Evolutionary conservation across 2,113 vertebrate genomes (phyloP).

Genomic region (Todiramphus chloris): DNA sequence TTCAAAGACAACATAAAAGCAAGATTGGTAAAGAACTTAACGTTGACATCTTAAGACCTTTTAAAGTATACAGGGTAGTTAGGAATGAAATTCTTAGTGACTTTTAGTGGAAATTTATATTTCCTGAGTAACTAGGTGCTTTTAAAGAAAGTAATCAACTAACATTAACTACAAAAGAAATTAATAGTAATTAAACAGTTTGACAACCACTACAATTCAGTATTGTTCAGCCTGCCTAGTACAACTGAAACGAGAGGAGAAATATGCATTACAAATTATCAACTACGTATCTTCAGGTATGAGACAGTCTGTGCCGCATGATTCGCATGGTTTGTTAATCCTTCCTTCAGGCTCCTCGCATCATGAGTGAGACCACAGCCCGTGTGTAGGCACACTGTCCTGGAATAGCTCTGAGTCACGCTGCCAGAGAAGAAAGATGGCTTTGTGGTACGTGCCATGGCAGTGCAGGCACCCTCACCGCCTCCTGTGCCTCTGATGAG

Average conservation of each 20-base stretch:
- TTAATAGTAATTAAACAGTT: background rate
- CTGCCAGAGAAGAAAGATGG: conserved; percentile 10
- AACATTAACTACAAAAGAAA: background rate
- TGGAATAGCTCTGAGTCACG: conserved; percentile 65
- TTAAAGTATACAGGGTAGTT: background rate
- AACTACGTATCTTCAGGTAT: background rate
- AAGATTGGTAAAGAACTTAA: background rate
- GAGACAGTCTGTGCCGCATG: background rate
- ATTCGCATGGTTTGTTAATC: background rate
- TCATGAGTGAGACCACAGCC: background rate
- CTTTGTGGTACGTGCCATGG: background rate
- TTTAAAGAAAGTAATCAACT: background rate
- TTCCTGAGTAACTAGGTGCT: background rate
- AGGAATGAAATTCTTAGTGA: background rate
- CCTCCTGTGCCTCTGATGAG: background rate
- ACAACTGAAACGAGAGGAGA: background rate
- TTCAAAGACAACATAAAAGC: background rate
- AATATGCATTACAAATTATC: background rate
- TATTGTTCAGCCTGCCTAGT: background rate
- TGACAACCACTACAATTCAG: background rate
- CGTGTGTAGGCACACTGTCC: conserved; percentile 53
- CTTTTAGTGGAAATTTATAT: background rate
- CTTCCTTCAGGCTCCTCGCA: background rate
- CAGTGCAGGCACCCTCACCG: background rate
- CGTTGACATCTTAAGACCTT: background rate